Conservation (phyloP, 2,797 vertebrate genomes). For the Enteromius afrohamiltoni region DNA sequence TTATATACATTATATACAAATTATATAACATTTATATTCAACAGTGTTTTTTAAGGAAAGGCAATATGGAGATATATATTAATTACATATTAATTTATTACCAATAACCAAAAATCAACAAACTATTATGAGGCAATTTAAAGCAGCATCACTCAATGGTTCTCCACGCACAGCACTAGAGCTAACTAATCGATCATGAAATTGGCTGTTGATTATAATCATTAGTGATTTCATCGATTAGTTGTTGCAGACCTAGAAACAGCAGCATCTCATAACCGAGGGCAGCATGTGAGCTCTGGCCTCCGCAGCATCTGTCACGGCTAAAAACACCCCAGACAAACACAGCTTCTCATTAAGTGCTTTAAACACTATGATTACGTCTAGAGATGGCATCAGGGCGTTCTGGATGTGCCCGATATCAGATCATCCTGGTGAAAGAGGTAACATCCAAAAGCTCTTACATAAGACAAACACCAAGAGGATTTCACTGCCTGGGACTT, state of each 20-base stretch:
- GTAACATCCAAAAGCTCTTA: slow-evolving; percentile 32
- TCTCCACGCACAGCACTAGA: too few species aligned
- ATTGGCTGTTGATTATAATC: background rate
- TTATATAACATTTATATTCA: too few species aligned
- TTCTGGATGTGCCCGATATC: slow-evolving; percentile 40
- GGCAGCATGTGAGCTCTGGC: slow-evolving; percentile 8
- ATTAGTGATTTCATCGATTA: background rate
- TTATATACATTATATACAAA: too few species aligned
- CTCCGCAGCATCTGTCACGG: slow-evolving; percentile 25
- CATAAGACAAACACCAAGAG: slow-evolving; percentile 34
- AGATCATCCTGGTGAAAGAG: slow-evolving; percentile 32
- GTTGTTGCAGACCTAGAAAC: background rate
- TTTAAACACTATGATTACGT: slow-evolving; percentile 56
- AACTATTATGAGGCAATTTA: background rate
- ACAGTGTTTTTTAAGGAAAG: too few species aligned
- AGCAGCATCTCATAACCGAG: background rate
- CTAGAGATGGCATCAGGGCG: slow-evolving; percentile 36
- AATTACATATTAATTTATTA: too few species aligned
- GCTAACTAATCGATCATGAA: background rate
- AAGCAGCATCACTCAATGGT: background rate
- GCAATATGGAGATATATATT: too few species aligned
- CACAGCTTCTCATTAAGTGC: slow-evolving; percentile 45
- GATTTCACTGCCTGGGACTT: slow-evolving; percentile 14
- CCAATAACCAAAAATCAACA: too few species aligned
- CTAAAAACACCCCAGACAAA: slow-evolving; percentile 28